phyloP scores from a whole-genome alignment of 2,888 invertebrate genomes.

The Ctena decussata region DNA sequence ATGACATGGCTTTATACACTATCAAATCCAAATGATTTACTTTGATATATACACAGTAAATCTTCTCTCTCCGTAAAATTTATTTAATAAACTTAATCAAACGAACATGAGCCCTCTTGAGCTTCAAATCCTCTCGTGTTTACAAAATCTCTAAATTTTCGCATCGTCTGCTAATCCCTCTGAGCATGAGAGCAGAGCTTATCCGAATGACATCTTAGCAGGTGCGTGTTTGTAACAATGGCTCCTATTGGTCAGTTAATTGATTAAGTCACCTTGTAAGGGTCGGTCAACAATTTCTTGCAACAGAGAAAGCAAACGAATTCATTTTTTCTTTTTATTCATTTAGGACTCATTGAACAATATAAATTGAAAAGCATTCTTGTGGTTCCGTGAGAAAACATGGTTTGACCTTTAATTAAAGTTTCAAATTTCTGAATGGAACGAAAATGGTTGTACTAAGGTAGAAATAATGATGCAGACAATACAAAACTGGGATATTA shows the following conservation, averaged over 20 bases:
- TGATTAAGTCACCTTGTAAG: slow-evolving; percentile 4
- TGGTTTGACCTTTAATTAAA: not conserved
- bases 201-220: slow-evolving; percentile 24
- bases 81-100: slow-evolving; percentile 16
- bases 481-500: too few relatives aligned
- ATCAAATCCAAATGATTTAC: slow-evolving; percentile 1
- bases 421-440: not conserved
- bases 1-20: not conserved
- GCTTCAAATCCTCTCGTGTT: not conserved
- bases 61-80: not conserved
- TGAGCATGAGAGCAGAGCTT: not conserved
- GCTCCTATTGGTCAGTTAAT: slow-evolving; percentile 30
- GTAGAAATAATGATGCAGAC: too few relatives aligned
- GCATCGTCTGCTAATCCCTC: slow-evolving; percentile 42
- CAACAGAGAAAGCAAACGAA: too few relatives aligned
- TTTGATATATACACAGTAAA: not conserved
- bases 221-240: slow-evolving; percentile 40
- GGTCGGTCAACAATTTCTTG: not conserved
- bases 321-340: too few relatives aligned
- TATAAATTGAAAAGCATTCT: too few relatives aligned
- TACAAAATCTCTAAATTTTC: not conserved
- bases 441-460: too few relatives aligned
- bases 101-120: slow-evolving; percentile 2
- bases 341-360: too few relatives aligned
- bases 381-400: not conserved